A percentile compares a stretch with the other conserved stretches of the same genome.
These are phyloP conservation scores for Gobio occitaniae DNA, from an alignment of 2,797 vertebrate species.

Conservation along the genomic window DNA sequence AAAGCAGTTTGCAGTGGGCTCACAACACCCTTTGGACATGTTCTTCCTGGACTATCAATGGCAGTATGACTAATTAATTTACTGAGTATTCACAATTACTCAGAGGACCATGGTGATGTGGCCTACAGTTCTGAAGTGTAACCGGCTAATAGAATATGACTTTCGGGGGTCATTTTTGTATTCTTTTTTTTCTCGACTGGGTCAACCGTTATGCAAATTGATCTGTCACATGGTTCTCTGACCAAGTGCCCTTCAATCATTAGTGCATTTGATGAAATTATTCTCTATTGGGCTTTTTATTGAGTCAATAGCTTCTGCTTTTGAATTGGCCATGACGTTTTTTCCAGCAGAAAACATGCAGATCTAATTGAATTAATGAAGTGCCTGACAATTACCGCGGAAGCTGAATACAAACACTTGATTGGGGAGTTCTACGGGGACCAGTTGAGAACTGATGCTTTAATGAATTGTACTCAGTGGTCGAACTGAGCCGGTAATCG, in stretches of 20 bases:
- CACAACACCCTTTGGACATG: constrained; percentile 53
- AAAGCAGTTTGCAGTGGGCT: constrained; percentile 48
- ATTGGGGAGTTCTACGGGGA: constrained; percentile 24
- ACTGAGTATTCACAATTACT: constrained; percentile 38
- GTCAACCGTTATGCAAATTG: constrained; percentile 30
- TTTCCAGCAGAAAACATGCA: background rate
- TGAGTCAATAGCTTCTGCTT: background rate
- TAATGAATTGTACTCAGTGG: constrained; percentile 3
- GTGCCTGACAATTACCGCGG: constrained; percentile 11
- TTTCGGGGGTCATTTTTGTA: background rate
- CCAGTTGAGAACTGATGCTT: constrained; percentile 20
- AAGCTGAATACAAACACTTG: constrained; percentile 25
- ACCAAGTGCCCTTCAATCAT: constrained; percentile 15
- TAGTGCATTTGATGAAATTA: constrained; percentile 12
- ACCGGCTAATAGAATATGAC: constrained; percentile 31
- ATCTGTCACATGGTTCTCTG: constrained; percentile 18
- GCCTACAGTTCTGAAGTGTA: constrained; percentile 18
- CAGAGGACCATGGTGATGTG: constrained; percentile 27
- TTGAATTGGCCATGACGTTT: background rate
- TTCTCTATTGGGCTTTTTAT: constrained; percentile 5
- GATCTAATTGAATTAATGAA: constrained; percentile 34
- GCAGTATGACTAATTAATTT: constrained; percentile 50
- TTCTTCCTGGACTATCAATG: constrained; percentile 52
- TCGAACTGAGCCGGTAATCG: background rate
- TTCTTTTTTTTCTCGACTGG: background rate